Percentiles rank a stretch among this genome's conserved stretches.
These are phyloP conservation scores for Meiosimyza platycephala DNA, from an alignment of 2,888 invertebrate species.

Conservation along the genomic window DNA sequence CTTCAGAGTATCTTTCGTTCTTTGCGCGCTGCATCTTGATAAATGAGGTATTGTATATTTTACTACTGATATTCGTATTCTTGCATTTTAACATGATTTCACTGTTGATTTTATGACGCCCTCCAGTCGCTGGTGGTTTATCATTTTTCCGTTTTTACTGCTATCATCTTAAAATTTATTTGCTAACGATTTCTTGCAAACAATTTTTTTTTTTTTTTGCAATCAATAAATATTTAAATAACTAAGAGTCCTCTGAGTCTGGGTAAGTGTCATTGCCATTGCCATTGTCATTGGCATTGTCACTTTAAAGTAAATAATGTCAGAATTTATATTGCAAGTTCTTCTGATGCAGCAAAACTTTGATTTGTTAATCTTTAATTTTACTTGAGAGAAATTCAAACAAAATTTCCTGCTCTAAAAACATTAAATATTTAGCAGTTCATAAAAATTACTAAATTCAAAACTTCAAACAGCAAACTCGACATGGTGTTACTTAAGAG, in stretches of 20 bases:
- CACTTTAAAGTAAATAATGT: constrained; percentile 5
- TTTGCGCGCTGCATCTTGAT: background rate
- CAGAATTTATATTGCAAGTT: background rate
- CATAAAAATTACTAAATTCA: background rate
- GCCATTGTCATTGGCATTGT: constrained; percentile 3
- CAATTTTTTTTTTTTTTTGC: background rate
- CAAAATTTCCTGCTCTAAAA: background rate
- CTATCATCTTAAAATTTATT: no score
- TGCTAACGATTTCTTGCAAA: background rate
- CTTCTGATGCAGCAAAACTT: background rate
- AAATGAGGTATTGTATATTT: background rate
- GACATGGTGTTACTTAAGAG: no score
- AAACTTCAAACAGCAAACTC: background rate
- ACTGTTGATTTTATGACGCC: no score
- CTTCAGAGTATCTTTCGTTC: no score
- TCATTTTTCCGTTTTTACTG: no score
- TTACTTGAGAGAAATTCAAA: background rate
- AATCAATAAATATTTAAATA: background rate
- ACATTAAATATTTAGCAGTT: background rate
- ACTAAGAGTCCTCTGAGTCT: no score
- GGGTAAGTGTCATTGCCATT: no score
- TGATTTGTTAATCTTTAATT: background rate
- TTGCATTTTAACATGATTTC: no score
- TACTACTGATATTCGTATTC: no score
- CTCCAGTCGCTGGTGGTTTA: no score